Percentiles rank a stretch among this genome's conserved stretches.
These are phyloP conservation scores for Oscheius sp. DNA, from an alignment of 2,888 invertebrate species.

Conservation along the genomic window DNA sequence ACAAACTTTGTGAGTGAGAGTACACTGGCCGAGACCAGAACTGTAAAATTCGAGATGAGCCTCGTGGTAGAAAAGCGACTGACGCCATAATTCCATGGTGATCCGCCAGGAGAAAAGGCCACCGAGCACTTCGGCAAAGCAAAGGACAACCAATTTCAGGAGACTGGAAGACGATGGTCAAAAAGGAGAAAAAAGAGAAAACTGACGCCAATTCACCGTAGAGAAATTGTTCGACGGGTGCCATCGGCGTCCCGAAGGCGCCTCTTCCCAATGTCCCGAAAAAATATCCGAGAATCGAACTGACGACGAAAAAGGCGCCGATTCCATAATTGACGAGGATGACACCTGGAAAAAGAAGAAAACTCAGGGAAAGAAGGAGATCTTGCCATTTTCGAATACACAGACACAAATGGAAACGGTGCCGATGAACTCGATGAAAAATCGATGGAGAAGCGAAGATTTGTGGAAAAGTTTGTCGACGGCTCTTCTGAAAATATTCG, in stretches of 20 bases:
- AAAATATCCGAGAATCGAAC: conserved; percentile 44
- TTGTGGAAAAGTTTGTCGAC: conserved; percentile 40
- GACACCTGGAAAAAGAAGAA: conserved; percentile 40
- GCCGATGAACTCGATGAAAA: conserved; percentile 51
- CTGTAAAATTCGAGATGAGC: conserved; percentile 24
- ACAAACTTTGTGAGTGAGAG: conserved; percentile 22
- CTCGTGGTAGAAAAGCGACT: conserved; percentile 26
- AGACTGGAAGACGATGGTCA: not conserved
- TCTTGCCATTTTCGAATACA: conserved; percentile 53
- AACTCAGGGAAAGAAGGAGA: not conserved
- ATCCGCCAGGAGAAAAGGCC: conserved; percentile 29
- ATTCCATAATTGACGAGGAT: conserved; percentile 51
- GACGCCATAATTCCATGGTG: conserved; percentile 32
- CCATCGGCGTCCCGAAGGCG: conserved; percentile 46
- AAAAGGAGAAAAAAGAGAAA: not conserved
- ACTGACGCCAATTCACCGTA: conserved; percentile 41
- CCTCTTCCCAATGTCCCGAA: conserved; percentile 47
- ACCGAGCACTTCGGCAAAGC: conserved; percentile 27
- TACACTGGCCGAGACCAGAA: conserved; percentile 11
- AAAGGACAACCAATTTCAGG: conserved; percentile 13
- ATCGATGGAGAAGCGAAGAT: conserved; percentile 38
- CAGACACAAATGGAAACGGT: conserved; percentile 50
- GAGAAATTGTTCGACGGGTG: conserved; percentile 43
- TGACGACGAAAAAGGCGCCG: conserved; percentile 48
- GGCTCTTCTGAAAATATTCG: conserved; percentile 28